Evolutionary conservation across 2,888 invertebrate genomes (phyloP), one percentile per base, ranked within the genome.

Genomic region (Megalurothrips usitatus): DNA sequence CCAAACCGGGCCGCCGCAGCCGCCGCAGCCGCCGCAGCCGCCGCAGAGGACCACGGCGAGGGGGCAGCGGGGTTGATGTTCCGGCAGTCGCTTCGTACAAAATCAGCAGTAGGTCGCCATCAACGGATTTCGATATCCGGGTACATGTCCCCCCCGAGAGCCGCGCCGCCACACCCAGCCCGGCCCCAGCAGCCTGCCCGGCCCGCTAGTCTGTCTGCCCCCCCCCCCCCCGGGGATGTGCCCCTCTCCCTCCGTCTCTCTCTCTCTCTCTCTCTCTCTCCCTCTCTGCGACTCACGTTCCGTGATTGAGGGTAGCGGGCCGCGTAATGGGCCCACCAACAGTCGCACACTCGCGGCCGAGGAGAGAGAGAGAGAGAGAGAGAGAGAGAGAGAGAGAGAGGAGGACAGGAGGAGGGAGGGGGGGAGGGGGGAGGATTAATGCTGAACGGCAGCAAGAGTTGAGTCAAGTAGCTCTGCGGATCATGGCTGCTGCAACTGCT

Each of bases 311-410:
- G 68, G 68, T 75, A 26, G 68, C 68, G 68, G 68, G 26, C 23
- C 68, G 68, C 68, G 68, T 75, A 75, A 75, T 75, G 68, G 68
- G 23, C 68, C 11, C 10, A 26, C 68, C 68, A 75, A 75, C 68
- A 75, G 68, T 75, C 68, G 68, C 68, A 75, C 68, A 26, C 23
- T 6, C 23, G 68, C n/a, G 23, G 68, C 14, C 23, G 23, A 58
- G 58, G 19, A 19, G 58, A 58, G 58, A 14, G 14, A 14, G 58
- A 58, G 14, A 58, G 58, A 14, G 58, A 14, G 11, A 58, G 58
- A 14, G 58, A 58, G 58, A 14, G 68, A 26, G 26, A 0, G 4
- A 26, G 26, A 10, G 26, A 1, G 68, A 52, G 58, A 58, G 58
- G 19, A 19, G 19, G 58, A 58, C 6, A 58, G 58, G 19, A 17